Evolutionary conservation across 2,113 vertebrate species (phyloP), one percentile per base, ranked within the genome.

Genomic region (Cololabis saira): DNA sequence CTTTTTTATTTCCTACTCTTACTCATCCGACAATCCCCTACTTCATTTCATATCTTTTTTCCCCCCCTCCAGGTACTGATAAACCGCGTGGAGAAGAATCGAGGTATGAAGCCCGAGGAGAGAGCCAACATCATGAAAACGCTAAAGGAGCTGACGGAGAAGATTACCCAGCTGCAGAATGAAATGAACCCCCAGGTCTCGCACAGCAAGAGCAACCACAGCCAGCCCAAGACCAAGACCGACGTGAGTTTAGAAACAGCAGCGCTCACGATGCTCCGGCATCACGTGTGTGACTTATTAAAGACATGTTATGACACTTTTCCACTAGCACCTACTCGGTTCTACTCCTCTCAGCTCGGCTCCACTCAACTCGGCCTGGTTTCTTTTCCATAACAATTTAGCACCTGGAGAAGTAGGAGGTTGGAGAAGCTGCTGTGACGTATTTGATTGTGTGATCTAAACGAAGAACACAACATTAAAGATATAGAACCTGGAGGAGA

Each of bases 71-170:
- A 99, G 98, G 96, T 95, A 80, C 82, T 99, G 83, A 99, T 99
- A 90, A 97, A 95, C 80, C 96, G 95, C 24, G 91, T 99, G 81
- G 98, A 99, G 89, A 99, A 96, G 84, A 97, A 96, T 82, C 94
- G 96, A 82, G 81, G 86, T n/a, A 96, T 95, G 95, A 98, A 96
- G 82, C 95, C 95, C n/a, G 97, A 98, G 82, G 97, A 99, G 69
- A 94, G 97, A 65, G 95, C 95, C 78, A 95, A 95, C 87, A 94
- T 96, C 77, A 98, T 98, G 95, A 99, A 98, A 91, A 99, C 96
- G 1, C 90, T 99, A 49, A 99, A 99, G 88, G 96, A 97, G 51
- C 93, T 99, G 74, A 91, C 92, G 12, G 96, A 96, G 83, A 99
- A 95, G 91, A 99, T 99, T 49, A 94, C 94, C 62, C 96, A 96